These are phyloP conservation scores for Pterocles orientalis DNA, from an alignment of 2,113 vertebrate species.

Conservation along the genomic window DNA sequence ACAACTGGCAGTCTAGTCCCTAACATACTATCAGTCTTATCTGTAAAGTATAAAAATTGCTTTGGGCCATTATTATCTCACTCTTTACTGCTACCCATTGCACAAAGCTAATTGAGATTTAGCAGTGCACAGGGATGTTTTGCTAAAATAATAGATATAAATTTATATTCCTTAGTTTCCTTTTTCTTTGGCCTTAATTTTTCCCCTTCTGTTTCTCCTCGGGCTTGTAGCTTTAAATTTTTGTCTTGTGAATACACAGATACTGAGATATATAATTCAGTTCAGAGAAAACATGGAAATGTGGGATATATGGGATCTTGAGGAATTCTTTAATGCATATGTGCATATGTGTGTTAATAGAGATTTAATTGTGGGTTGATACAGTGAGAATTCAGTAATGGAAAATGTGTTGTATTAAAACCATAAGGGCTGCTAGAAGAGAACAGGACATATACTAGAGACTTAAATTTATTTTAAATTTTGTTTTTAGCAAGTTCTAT, in stretches of 20 bases:
- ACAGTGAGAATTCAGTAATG: neutral
- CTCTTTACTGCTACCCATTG: neutral
- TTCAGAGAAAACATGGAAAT: neutral
- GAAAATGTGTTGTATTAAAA: neutral
- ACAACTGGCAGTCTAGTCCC: neutral
- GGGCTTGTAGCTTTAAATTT: neutral
- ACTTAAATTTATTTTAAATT: neutral
- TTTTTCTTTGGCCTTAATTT: neutral
- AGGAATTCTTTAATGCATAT: neutral
- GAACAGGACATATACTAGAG: neutral
- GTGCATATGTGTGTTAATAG: neutral
- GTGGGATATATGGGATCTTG: neutral
- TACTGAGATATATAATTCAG: neutral
- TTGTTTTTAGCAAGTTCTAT: neutral
- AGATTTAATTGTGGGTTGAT: neutral
- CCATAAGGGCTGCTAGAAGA: neutral
- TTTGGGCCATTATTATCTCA: neutral
- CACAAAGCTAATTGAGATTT: neutral
- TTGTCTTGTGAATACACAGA: neutral
- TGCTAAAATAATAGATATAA: neutral
- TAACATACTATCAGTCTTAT: neutral
- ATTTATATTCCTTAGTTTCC: neutral
- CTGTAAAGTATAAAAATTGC: neutral
- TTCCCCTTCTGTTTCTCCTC: neutral
- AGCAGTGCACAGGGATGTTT: neutral